A percentile compares a stretch with the other conserved stretches of the same genome.
phyloP scores from a whole-genome alignment of 2,888 invertebrate species.

The Meganola albula region DNA sequence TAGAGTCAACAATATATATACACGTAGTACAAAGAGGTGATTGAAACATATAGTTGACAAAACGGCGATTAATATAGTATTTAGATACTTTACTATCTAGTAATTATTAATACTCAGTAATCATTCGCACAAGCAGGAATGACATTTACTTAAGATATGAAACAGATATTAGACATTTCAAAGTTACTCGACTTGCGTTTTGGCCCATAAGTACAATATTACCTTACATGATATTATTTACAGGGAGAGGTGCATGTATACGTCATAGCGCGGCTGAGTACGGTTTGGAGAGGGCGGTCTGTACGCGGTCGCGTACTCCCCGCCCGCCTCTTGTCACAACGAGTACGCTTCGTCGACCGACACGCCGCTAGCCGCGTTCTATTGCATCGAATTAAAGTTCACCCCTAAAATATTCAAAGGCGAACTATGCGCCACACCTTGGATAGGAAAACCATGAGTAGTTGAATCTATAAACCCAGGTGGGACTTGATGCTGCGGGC shows the following conservation, averaged over 20 bases:
- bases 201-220: too few species aligned
- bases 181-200: too few species aligned
- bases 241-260: conserved; percentile 45
- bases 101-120: too few species aligned
- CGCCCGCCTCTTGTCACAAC: conserved; percentile 65
- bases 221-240: conserved; percentile 38
- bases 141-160: too few species aligned
- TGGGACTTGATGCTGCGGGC: conserved; percentile 81
- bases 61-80: too few species aligned
- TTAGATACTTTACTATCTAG: too few species aligned
- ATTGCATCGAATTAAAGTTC: conserved; percentile 87
- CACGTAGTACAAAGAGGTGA: too few species aligned
- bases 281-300: conserved; percentile 20
- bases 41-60: too few species aligned
- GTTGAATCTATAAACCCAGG: conserved; percentile 84
- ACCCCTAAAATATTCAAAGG: conserved; percentile 85
- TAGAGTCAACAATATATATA: too few species aligned
- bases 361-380: conserved; percentile 66
- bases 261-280: conserved; percentile 32
- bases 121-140: too few species aligned
- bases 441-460: conserved; percentile 81
- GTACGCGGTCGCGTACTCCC: conserved; percentile 29
- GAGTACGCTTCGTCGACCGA: conserved; percentile 42
- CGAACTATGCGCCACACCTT: conserved; percentile 78
- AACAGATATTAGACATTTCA: too few species aligned